Conservation (phyloP, 1,140 invertebrate species). For the Meloidogyne floridensis region DNA sequence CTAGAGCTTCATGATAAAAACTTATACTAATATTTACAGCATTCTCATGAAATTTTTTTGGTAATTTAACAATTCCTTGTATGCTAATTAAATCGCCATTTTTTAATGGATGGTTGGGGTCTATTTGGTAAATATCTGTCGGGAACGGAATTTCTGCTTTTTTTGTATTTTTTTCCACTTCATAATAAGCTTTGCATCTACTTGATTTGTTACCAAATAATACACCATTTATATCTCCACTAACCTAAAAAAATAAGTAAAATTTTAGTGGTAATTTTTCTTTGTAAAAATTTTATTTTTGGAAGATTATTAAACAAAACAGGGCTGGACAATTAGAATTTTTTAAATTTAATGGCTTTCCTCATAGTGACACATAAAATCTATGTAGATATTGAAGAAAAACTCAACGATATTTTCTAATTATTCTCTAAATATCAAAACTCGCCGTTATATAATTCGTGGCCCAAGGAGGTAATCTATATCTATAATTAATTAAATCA, state of each 20-base stretch:
- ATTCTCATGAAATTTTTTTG: not conserved
- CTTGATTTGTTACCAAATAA: not conserved
- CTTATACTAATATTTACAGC: not conserved
- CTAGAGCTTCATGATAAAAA: conserved; percentile 9
- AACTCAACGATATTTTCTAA: too few species aligned
- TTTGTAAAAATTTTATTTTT: too few species aligned
- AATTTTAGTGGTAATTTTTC: too few species aligned
- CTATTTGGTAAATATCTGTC: not conserved
- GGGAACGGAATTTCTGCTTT: not conserved
- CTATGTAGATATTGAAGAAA: too few species aligned
- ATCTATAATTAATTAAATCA: conserved; percentile 3
- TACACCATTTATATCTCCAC: not conserved
- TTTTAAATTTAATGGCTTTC: too few species aligned
- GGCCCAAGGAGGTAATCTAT: not conserved
- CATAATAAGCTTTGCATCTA: not conserved
- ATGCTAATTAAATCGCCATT: not conserved
- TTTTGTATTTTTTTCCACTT: not conserved
- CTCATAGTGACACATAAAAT: too few species aligned
- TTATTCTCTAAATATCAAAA: not conserved
- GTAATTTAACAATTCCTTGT: conserved; percentile 3
- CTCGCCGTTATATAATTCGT: not conserved
- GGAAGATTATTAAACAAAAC: too few species aligned
- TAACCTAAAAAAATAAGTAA: not conserved
- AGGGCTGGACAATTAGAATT: too few species aligned
- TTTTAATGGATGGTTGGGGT: not conserved